These are phyloP conservation scores for Coleophora flavipennella DNA, from an alignment of 2,888 invertebrate genomes.

Conservation along the genomic window DNA sequence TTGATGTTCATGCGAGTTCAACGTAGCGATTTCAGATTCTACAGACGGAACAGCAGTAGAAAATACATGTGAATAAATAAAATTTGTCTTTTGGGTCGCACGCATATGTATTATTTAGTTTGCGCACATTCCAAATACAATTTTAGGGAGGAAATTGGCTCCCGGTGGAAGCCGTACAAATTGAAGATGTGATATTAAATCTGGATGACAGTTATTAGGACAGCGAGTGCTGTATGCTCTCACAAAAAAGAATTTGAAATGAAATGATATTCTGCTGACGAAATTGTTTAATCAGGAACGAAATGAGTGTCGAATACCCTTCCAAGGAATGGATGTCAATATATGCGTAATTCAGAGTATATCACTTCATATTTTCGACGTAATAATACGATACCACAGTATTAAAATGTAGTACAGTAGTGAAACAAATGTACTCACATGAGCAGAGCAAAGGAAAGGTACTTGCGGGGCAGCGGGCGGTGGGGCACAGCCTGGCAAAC, in stretches of 20 bases:
- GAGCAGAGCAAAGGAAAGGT: too few relatives aligned
- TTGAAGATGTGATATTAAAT: constrained; percentile 67
- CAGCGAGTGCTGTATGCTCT: constrained; percentile 35
- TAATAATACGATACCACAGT: too few relatives aligned
- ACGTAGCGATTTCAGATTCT: constrained; percentile 8
- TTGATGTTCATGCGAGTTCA: too few relatives aligned
- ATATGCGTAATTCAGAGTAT: too few relatives aligned
- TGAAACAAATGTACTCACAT: too few relatives aligned
- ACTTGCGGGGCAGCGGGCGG: too few relatives aligned
- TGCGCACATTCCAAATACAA: constrained; percentile 63
- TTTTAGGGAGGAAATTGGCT: constrained; percentile 68
- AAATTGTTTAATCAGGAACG: constrained; percentile 31
- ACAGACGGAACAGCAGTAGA: constrained; percentile 26
- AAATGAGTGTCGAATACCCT: constrained; percentile 13
- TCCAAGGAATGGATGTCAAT: too few relatives aligned
- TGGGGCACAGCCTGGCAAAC: too few relatives aligned
- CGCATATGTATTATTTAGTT: constrained; percentile 63
- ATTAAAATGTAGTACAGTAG: too few relatives aligned
- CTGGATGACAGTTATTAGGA: constrained; percentile 67
- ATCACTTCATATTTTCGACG: too few relatives aligned
- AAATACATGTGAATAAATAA: constrained; percentile 42
- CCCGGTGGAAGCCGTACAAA: constrained; percentile 51
- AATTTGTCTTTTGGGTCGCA: constrained; percentile 60
- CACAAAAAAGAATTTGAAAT: constrained; percentile 34
- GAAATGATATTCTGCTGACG: constrained; percentile 39